phyloP scores from a whole-genome alignment of 2,888 invertebrate species.

The Diabrotica balteata region DNA sequence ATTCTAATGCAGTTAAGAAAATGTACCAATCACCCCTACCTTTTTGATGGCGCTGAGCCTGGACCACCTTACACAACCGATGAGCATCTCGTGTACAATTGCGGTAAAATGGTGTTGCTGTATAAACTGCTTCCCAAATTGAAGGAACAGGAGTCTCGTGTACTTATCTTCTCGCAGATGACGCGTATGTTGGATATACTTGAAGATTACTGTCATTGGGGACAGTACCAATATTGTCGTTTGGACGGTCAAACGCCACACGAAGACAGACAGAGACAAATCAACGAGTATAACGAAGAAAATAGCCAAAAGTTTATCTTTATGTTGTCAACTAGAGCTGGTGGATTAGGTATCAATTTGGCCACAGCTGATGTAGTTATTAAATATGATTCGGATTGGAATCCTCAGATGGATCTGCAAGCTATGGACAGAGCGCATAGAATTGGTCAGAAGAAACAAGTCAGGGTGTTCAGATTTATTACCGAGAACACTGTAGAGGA shows the following conservation, averaged over 20 bases:
- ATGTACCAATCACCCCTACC: slow-evolving; percentile 97
- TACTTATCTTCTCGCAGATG: slow-evolving; percentile 96
- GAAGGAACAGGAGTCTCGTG: slow-evolving; percentile 88
- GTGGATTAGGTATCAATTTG: slow-evolving; percentile 96
- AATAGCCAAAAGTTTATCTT: slow-evolving; percentile 94
- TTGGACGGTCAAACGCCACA: slow-evolving; percentile 97
- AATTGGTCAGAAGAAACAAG: slow-evolving; percentile 97
- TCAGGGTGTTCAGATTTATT: slow-evolving; percentile 78
- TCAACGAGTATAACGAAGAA: slow-evolving; percentile 93
- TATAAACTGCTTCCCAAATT: slow-evolving; percentile 93
- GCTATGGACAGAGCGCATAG: slow-evolving; percentile 99
- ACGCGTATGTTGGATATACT: slow-evolving; percentile 95
- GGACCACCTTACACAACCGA: slow-evolving; percentile 98
- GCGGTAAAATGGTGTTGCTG: slow-evolving; percentile 94
- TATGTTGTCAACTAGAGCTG: slow-evolving; percentile 98
- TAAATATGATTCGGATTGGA: slow-evolving; percentile 99
- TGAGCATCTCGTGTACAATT: slow-evolving; percentile 91
- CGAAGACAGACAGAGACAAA: slow-evolving; percentile 91
- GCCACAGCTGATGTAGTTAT: slow-evolving; percentile 98
- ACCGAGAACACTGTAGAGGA: slow-evolving; percentile 99
- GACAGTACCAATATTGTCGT: slow-evolving; percentile 69
- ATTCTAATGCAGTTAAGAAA: slow-evolving; percentile 99
- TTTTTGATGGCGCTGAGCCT: slow-evolving; percentile 99
- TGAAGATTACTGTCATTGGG: slow-evolving; percentile 95
- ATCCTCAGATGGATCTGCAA: slow-evolving; percentile 97